Base-by-base conservation (phyloP, 2,888 invertebrate species). In the Atethmia centrago region DNA sequence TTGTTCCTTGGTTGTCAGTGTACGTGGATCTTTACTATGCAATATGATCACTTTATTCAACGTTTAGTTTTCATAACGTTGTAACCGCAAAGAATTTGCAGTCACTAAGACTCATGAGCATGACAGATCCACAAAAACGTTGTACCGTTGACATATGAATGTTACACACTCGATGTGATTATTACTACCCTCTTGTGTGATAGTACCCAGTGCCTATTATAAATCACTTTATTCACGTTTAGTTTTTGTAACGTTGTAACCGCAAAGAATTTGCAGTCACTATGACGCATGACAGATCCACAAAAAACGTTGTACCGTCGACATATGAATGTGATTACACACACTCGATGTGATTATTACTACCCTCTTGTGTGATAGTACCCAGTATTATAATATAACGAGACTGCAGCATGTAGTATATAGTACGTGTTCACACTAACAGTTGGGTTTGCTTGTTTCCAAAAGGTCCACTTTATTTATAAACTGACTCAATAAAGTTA, bases 381-480 rank as follows among this genome's bases (percentile, higher is more conserved):
- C 67, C 71, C 75, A 76, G 79, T 84, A 70, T 83, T 84, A 82
- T 77, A 77, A 71, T 62, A 68, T 61, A 80, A 76, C 62, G 71
- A 78, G 77, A 74, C 82, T 77, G 79, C 84, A 87, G 89, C 90
- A 89, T 90, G 90, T 86, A 83, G 83, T 80, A 77, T 74, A 59
- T 84, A 82, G 83, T 79, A 71, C 66, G 82, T 87, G 84, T 85
- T 82, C 87, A 82, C 88, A 88, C 90, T 90, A 90, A 91, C 90
- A 77, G 85, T 84, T 83, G 86, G 87, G 87, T 86, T 88, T 84
- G 88, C 89, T 86, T 83, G 86, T 85, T 80, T 77, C 80, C 85
- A 85, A 82, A 84, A 82, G 70, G 70, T 83, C 71, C 75, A 77
- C 67, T 82, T 79, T 83, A 77, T 87, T 86, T 85, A 80, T 84